Conservation (phyloP, 2,888 invertebrate genomes). For the Clanis bilineata region DNA sequence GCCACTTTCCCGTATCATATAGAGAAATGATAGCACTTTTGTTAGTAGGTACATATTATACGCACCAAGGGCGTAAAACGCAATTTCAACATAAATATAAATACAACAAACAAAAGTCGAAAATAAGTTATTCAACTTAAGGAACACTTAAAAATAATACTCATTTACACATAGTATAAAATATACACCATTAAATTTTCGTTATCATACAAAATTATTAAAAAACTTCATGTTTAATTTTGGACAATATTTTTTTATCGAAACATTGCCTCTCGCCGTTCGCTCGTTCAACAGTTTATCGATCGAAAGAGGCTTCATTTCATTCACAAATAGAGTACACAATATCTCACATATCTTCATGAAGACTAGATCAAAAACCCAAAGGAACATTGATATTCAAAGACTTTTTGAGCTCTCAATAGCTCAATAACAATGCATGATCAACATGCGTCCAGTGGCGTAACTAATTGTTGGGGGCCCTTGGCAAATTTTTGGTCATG, state of each 20-base stretch:
- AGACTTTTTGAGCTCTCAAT: not conserved
- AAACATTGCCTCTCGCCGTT: not conserved
- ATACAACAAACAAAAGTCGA: slow-evolving; percentile 33
- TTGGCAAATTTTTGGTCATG: too few relatives aligned
- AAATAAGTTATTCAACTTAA: slow-evolving; percentile 47
- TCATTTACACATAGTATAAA: slow-evolving; percentile 34
- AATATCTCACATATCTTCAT: slow-evolving; percentile 9
- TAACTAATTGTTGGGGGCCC: too few relatives aligned
- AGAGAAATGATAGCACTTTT: not conserved
- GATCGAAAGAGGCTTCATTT: not conserved
- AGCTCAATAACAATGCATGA: not conserved
- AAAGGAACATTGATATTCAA: slow-evolving; percentile 10
- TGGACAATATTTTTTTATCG: slow-evolving; percentile 13
- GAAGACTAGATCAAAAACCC: slow-evolving; percentile 13
- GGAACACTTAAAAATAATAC: slow-evolving; percentile 30
- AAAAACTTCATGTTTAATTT: slow-evolving; percentile 24
- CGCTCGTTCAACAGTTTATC: not conserved
- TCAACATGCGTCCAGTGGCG: slow-evolving; percentile 4
- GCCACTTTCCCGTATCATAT: not conserved
- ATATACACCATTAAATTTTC: slow-evolving; percentile 43
- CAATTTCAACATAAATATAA: slow-evolving; percentile 6
- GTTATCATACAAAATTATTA: slow-evolving; percentile 43
- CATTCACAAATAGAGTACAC: slow-evolving; percentile 8
- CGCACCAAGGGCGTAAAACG: slow-evolving; percentile 1
- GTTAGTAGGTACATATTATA: slow-evolving; percentile 6